Conservation (phyloP, 2,797 vertebrate genomes). For the Myotis planiceps region DNA sequence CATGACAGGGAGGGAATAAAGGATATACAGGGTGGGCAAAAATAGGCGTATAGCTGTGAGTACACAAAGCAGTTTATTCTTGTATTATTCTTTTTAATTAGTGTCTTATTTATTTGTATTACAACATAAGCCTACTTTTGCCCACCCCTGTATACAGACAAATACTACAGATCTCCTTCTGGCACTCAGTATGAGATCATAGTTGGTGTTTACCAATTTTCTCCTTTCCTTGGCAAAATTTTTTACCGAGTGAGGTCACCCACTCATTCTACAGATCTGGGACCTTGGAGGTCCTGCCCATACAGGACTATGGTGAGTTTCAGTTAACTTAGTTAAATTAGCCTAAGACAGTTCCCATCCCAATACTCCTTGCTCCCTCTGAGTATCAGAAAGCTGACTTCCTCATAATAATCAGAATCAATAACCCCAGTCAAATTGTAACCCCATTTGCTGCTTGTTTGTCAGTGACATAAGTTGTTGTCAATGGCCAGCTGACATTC, state of each 20-base stretch:
- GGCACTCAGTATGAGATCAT: accelerated
- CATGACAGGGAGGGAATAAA: background rate
- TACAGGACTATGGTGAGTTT: background rate
- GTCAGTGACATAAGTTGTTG: background rate
- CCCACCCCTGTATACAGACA: background rate
- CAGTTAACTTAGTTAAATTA: background rate
- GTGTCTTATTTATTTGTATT: background rate
- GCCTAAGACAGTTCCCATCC: background rate
- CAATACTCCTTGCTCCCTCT: background rate
- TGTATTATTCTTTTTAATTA: background rate
- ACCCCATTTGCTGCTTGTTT: background rate
- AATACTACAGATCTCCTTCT: background rate
- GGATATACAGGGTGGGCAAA: background rate
- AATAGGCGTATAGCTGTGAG: background rate
- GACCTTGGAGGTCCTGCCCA: background rate
- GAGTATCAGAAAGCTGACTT: background rate
- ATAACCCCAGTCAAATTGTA: background rate
- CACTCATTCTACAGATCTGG: background rate
- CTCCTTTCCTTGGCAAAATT: background rate
- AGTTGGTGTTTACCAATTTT: background rate
- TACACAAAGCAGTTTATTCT: background rate
- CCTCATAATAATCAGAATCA: background rate
- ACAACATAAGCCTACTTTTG: background rate
- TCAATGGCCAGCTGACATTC: background rate
- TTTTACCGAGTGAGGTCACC: background rate